phyloP scores from a whole-genome alignment of 2,888 invertebrate genomes.

The Aproaerema taeniolella region DNA sequence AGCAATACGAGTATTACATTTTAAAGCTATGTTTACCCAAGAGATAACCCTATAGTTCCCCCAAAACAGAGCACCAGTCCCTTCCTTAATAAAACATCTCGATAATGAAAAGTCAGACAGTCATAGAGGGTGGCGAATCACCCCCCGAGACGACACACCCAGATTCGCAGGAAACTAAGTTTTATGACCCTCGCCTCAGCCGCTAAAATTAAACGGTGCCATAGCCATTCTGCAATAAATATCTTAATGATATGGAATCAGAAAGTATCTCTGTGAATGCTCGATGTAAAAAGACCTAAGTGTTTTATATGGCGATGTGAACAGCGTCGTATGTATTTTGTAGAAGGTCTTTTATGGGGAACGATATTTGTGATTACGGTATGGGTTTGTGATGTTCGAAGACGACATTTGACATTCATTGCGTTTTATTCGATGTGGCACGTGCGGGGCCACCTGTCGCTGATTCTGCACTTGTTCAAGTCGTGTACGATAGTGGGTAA shows the following conservation, averaged over 20 bases:
- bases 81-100: conserved; percentile 77
- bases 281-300: conserved; percentile 41
- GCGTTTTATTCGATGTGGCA: conserved; percentile 68
- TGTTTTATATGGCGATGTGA: conserved; percentile 25
- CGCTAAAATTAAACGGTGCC: conserved; percentile 50
- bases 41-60: conserved; percentile 55
- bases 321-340: conserved; percentile 34
- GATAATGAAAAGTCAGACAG: conserved; percentile 78
- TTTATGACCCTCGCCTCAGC: conserved; percentile 42
- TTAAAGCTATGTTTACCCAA: conserved; percentile 18
- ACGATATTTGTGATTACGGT: conserved; percentile 3
- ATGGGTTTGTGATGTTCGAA: conserved; percentile 25
- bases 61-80: conserved; percentile 48
- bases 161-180: conserved; percentile 42
- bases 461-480: conserved; percentile 56
- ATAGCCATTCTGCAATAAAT: conserved; percentile 59
- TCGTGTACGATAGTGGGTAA: conserved; percentile 33
- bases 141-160: conserved; percentile 43
- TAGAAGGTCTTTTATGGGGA: conserved; percentile 34
- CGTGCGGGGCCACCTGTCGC: conserved; percentile 73
- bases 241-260: conserved; percentile 76
- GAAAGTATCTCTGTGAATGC: conserved; percentile 59
- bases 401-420: conserved; percentile 72
- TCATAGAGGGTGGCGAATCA: conserved; percentile 70
- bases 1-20: conserved; percentile 4